Conservation (phyloP, 2,888 invertebrate genomes). For the Lutraria lutraria region DNA sequence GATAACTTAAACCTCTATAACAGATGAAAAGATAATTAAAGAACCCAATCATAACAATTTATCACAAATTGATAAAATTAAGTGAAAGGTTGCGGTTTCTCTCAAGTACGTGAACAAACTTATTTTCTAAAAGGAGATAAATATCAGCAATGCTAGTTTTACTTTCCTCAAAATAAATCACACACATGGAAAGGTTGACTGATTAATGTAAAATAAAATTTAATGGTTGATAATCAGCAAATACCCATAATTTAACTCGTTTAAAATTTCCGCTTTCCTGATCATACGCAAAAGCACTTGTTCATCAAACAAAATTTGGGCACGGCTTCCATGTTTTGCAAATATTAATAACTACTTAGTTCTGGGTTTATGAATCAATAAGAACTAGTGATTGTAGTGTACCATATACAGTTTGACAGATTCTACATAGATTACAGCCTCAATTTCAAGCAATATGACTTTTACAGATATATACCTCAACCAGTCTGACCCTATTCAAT, state of each 20-base stretch:
- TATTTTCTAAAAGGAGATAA: background rate
- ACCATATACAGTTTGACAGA: background rate
- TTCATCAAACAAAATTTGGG: slow-evolving; percentile 4
- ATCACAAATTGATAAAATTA: slow-evolving; percentile 18
- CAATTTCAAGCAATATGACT: slow-evolving; percentile 45
- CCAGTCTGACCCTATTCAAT: slow-evolving; percentile 20
- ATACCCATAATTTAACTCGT: slow-evolving; percentile 25
- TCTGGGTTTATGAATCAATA: slow-evolving; percentile 32
- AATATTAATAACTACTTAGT: slow-evolving; percentile 47
- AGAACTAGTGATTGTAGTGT: slow-evolving; percentile 21
- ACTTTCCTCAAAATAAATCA: background rate
- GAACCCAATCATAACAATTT: slow-evolving; percentile 34
- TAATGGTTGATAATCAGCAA: slow-evolving; percentile 35
- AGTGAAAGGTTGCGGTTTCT: slow-evolving; percentile 9
- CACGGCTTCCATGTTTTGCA: slow-evolving; percentile 28
- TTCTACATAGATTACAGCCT: slow-evolving; percentile 9
- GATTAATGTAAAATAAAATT: slow-evolving; percentile 26
- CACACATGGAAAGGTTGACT: background rate
- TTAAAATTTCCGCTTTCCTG: slow-evolving; percentile 35
- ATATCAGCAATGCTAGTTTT: background rate
- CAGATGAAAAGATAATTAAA: slow-evolving; percentile 24
- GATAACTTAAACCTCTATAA: slow-evolving; percentile 15
- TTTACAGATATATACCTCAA: slow-evolving; percentile 29
- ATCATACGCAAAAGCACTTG: slow-evolving; percentile 32
- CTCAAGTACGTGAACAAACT: slow-evolving; percentile 8